These are phyloP conservation scores for Tenthredo amoena DNA, from an alignment of 2,888 invertebrate genomes.

Conservation along the genomic window DNA sequence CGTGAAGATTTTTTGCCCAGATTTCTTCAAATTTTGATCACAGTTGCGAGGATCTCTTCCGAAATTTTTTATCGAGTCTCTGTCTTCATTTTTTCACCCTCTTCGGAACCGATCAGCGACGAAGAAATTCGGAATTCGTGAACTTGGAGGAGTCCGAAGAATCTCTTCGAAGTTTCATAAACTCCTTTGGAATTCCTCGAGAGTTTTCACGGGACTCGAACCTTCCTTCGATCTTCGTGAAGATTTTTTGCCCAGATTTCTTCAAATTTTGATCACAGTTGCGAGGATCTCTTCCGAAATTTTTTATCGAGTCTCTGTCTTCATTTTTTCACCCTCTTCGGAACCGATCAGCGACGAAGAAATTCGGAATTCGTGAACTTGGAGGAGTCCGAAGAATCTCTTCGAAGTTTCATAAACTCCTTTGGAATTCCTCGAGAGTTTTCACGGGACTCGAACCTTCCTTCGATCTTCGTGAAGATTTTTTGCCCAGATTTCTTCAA, in stretches of 20 bases:
- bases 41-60: too few species aligned
- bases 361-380: too few species aligned
- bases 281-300: too few species aligned
- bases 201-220: background rate
- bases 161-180: background rate
- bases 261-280: background rate
- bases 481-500: background rate
- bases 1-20: background rate
- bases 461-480: background rate
- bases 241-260: background rate
- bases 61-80: too few species aligned
- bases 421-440: too few species aligned
- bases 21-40: background rate
- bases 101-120: too few species aligned
- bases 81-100: too few species aligned
- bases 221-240: background rate
- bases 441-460: background rate
- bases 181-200: background rate
- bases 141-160: background rate
- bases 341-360: too few species aligned
- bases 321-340: too few species aligned
- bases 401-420: too few species aligned
- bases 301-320: too few species aligned
- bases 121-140: constrained; percentile 76
- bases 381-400: too few species aligned